A percentile compares a stretch with the other conserved stretches of the same genome.
Evolutionary conservation across 2,113 vertebrate genomes (phyloP).

Genomic region (Lampris incognitus): DNA sequence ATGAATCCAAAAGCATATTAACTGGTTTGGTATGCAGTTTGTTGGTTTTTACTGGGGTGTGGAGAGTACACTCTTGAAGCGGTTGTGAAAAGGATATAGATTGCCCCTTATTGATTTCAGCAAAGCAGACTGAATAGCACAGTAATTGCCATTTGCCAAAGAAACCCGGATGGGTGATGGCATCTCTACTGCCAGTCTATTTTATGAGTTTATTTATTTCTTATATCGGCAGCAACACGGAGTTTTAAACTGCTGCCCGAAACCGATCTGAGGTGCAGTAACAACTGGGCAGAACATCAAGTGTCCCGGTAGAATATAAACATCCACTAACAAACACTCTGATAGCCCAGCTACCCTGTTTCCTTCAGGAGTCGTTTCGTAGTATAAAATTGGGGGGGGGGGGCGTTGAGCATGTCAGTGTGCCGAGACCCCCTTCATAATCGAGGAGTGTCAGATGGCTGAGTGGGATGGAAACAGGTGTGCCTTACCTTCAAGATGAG

Average conservation of each 20-base stretch:
- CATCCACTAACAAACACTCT: not conserved
- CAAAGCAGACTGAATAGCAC: conserved; percentile 21
- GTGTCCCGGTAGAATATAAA: not conserved
- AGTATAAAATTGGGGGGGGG: conserved; percentile 11
- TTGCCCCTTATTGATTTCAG: conserved; percentile 13
- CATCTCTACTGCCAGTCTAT: not conserved
- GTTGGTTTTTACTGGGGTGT: not conserved
- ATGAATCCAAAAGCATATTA: not conserved
- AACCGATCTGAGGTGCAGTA: not conserved
- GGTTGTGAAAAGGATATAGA: conserved; percentile 19
- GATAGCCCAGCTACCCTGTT: not conserved
- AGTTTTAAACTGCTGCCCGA: not conserved
- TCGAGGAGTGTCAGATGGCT: conserved; percentile 12
- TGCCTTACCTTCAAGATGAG: conserved; percentile 94
- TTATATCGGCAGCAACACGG: not conserved
- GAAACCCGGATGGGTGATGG: not conserved
- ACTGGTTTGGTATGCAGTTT: not conserved
- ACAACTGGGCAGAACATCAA: not conserved
- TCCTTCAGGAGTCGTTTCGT: not conserved
- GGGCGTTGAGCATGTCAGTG: conserved; percentile 18
- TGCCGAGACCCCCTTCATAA: conserved; percentile 14
- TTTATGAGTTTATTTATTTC: not conserved
- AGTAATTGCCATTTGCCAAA: conserved; percentile 33
- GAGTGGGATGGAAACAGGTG: conserved; percentile 44
- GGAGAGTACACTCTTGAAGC: conserved; percentile 2